A percentile compares a stretch with the other conserved stretches of the same genome.
Evolutionary conservation across 2,888 invertebrate species (phyloP).

Genomic region (Petrophora chlorosata): DNA sequence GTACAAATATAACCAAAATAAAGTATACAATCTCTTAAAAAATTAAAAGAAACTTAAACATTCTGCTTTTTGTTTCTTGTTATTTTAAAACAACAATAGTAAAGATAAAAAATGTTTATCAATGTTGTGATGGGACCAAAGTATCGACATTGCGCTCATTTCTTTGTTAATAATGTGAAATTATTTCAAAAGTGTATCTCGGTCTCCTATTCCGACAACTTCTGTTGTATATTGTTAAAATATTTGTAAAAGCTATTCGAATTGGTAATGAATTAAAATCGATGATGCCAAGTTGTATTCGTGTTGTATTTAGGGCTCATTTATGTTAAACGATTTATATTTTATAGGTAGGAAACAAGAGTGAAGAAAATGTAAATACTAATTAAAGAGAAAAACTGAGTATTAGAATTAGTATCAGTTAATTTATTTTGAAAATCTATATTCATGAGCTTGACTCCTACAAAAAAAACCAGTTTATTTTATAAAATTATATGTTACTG

Average conservation of each 20-base stretch:
- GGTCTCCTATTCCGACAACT: neutral
- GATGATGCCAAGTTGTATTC: neutral
- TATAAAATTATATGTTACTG: no score
- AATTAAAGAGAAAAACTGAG: no score
- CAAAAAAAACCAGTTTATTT: no score
- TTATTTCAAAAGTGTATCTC: neutral
- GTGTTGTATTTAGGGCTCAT: no score
- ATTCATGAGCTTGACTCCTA: no score
- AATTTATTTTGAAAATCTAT: no score
- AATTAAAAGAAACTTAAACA: no score
- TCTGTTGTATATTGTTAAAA: neutral
- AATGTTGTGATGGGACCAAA: conserved; percentile 63
- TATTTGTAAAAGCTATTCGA: neutral
- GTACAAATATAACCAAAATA: no score
- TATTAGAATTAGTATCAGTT: neutral
- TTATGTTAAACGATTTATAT: no score
- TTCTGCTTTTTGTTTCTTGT: neutral
- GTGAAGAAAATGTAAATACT: no score
- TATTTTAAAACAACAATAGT: neutral
- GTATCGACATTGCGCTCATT: conserved; percentile 45
- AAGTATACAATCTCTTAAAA: no score
- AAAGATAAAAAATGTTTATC: conserved; percentile 32
- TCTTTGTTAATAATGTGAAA: conserved; percentile 12
- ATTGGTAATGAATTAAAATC: no score
- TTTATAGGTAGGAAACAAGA: neutral